These are phyloP conservation scores for Lepisosteus oculatus DNA, from an alignment of 2,113 vertebrate species.

Conservation along the genomic window DNA sequence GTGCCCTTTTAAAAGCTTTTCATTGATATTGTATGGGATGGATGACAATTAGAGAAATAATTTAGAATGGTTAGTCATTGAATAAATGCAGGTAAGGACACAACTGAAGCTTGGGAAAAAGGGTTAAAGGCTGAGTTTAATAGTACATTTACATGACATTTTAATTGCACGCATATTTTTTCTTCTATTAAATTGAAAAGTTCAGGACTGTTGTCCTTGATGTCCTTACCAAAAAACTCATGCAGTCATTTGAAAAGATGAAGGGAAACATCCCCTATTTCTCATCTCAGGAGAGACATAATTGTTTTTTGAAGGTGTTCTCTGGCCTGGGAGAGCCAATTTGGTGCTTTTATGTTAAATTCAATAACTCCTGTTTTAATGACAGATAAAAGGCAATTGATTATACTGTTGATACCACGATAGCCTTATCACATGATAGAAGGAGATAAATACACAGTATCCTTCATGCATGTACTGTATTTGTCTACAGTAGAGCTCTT, in stretches of 20 bases:
- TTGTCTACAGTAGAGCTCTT: too few species aligned
- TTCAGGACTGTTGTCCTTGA: slow-evolving; percentile 46
- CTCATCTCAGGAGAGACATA: slow-evolving; percentile 45
- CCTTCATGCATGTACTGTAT: too few species aligned
- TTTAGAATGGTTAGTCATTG: slow-evolving; percentile 42
- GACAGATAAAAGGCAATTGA: too few species aligned
- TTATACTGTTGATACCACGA: too few species aligned
- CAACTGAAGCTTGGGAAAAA: slow-evolving; percentile 30
- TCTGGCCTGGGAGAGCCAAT: slow-evolving; percentile 38
- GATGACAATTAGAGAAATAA: slow-evolving; percentile 24
- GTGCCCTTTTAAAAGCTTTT: slow-evolving; percentile 36
- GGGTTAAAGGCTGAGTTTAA: slow-evolving; percentile 38
- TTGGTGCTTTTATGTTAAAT: slow-evolving; percentile 51
- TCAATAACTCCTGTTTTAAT: slow-evolving; percentile 12
- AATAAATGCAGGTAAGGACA: slow-evolving; percentile 52
- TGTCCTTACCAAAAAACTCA: slow-evolving; percentile 50
- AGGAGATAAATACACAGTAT: too few species aligned
- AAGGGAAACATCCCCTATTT: slow-evolving; percentile 37
- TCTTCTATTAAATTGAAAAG: slow-evolving; percentile 45
- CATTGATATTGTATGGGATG: slow-evolving; percentile 54
- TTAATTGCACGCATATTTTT: slow-evolving; percentile 52
- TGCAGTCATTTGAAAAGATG: slow-evolving; percentile 44
- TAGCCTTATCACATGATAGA: too few species aligned
- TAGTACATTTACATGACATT: slow-evolving; percentile 50
- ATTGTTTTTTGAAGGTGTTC: slow-evolving; percentile 54